Evolutionary conservation across 2,797 vertebrate genomes (phyloP), one percentile per base, ranked within the genome.

Genomic region (Antennarius maculatus): DNA sequence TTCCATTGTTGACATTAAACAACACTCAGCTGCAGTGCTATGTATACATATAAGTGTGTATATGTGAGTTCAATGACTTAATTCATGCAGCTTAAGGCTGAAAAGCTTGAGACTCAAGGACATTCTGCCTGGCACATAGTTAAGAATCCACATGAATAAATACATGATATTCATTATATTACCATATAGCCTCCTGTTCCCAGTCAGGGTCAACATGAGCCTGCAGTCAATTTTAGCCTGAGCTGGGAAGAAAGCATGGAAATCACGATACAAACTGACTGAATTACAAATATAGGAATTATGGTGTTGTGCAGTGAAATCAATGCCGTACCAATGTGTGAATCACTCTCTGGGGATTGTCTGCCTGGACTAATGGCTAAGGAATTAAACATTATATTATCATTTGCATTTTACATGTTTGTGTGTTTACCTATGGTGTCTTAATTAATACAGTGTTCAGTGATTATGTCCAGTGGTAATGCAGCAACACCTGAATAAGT

Each of bases 261-360:
- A 62, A 62, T 56, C 46, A 61, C 28, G 55, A 46, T 18, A 13
- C 18, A 7, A 39, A 59, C 17, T 15, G 55, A 69, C 14, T 77
- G 65, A 48, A 53, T 65, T 55, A 39, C 47, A 53, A 29, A 50
- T 50, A 42, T 6, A 48, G 57, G 41, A 57, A 71, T 61, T 41
- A 50, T 47, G 17, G 45, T 11, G 9, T 7, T 0, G 10, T 54
- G 43, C 12, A 29, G 27, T 15, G 16, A 4, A 55, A 63, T 46
- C 16, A 15, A 34, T 34, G 8, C 31, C 2, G 43, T 47, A 46
- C 31, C 37, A 53, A 23, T 8, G 16, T 37, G 43, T 51, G 52
- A 66, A 42, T 60, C 27, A 27, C 16, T 27, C 6, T 51, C 28
- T 18, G 23, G 18, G 28, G 48, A 50, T 34, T 34, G 42, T 11